These are phyloP conservation scores for Ciona savignyi DNA, from an alignment of 23 tunicate genomes.

Conservation along the genomic window DNA sequence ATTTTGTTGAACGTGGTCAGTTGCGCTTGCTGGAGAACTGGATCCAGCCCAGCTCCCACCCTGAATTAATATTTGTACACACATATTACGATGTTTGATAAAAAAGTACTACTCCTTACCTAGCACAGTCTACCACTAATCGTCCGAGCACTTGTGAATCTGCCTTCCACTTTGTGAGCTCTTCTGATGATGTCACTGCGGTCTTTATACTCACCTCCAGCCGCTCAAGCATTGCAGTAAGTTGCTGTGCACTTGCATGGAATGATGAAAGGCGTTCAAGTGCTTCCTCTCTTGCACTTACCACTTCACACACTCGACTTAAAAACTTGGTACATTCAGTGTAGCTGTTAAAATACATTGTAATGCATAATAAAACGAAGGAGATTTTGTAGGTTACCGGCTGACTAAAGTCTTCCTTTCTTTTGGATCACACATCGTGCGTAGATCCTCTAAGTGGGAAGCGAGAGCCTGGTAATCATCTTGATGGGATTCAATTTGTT, in stretches of 20 bases:
- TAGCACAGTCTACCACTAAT: conserved; percentile 34
- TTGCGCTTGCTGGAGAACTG: conserved; percentile 79
- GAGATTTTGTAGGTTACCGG: conserved; percentile 20
- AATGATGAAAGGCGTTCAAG: conserved; percentile 40
- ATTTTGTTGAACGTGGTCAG: conserved; percentile 46
- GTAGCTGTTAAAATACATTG: conserved; percentile 35
- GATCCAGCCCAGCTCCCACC: conserved; percentile 52
- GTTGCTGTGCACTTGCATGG: conserved; percentile 15
- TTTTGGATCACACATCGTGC: conserved; percentile 85
- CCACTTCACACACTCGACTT: conserved; percentile 82
- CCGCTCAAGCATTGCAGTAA: conserved; percentile 30
- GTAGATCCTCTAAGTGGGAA: conserved; percentile 79
- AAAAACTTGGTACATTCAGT: conserved; percentile 92
- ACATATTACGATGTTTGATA: neutral
- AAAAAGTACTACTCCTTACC: conserved; percentile 8
- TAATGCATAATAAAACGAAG: neutral
- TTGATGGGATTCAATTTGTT: conserved; percentile 68
- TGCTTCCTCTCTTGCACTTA: conserved; percentile 74
- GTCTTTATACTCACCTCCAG: conserved; percentile 32
- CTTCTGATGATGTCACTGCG: conserved; percentile 50
- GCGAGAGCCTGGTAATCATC: conserved; percentile 83
- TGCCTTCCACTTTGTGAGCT: conserved; percentile 51
- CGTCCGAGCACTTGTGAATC: conserved; percentile 32
- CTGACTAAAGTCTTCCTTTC: conserved; percentile 80
- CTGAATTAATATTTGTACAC: conserved; percentile 15